These are phyloP conservation scores for Sparus aurata DNA, from an alignment of 2,797 vertebrate genomes.

Conservation along the genomic window DNA sequence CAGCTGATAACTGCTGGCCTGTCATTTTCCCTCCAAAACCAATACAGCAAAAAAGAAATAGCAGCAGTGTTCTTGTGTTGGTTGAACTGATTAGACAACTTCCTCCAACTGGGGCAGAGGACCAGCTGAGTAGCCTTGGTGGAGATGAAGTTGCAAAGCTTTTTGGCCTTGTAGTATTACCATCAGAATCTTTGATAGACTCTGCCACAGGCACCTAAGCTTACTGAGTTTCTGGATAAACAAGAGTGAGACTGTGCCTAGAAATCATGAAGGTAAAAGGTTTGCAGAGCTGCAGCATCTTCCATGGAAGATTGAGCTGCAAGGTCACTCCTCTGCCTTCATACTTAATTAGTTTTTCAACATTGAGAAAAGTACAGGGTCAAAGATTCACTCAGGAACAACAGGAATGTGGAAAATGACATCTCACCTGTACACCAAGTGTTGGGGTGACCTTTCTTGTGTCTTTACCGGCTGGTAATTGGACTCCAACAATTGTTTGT, in stretches of 20 bases:
- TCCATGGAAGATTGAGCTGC: conserved; percentile 14
- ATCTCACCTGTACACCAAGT: conserved; percentile 13
- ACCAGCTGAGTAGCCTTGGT: not conserved
- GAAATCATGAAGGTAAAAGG: conserved; percentile 30
- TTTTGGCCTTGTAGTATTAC: not conserved
- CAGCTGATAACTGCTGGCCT: not conserved
- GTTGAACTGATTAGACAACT: not conserved
- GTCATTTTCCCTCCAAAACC: not conserved
- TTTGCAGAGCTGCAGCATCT: conserved; percentile 3
- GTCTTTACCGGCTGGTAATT: conserved; percentile 16
- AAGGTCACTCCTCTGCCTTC: not conserved
- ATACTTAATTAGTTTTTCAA: not conserved
- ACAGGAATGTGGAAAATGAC: not conserved
- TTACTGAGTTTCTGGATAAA: conserved; percentile 18
- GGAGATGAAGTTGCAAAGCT: not conserved
- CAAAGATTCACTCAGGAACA: conserved; percentile 5
- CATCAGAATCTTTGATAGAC: conserved; percentile 6
- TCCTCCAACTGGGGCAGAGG: not conserved
- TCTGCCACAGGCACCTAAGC: conserved; percentile 1
- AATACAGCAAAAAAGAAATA: not conserved
- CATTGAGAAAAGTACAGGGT: not conserved
- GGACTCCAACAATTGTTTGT: conserved; percentile 11
- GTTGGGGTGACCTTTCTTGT: not conserved
- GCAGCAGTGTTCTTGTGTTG: not conserved
- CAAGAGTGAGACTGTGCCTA: not conserved